A percentile compares a stretch with the other conserved stretches of the same genome.
Conservation (phyloP, 2,888 invertebrate genomes). For the Lomographa bimaculata region DNA sequence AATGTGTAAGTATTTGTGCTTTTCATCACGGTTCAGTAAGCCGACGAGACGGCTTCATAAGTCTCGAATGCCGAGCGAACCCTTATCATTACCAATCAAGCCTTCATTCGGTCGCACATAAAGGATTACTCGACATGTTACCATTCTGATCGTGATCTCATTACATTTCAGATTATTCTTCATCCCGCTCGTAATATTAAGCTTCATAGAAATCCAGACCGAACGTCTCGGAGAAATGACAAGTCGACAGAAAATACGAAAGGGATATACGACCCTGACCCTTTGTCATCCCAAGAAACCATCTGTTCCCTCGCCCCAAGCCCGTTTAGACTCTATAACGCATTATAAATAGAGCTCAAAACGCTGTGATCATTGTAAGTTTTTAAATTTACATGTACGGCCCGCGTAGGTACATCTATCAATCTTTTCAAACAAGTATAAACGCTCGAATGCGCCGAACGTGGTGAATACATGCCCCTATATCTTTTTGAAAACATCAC, state of each 20-base stretch:
- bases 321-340: background rate
- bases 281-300: slow-evolving; percentile 20
- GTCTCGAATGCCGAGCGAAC: slow-evolving; percentile 7
- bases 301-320: background rate
- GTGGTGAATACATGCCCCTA: slow-evolving; percentile 14
- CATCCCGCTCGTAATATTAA: slow-evolving; percentile 8
- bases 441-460: slow-evolving; percentile 23
- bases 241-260: slow-evolving; percentile 18
- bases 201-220: slow-evolving; percentile 8
- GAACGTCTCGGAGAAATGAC: slow-evolving; percentile 19
- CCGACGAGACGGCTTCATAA: slow-evolving; percentile 2
- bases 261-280: slow-evolving; percentile 22
- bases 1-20: slow-evolving; percentile 6
- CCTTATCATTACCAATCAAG: slow-evolving; percentile 5
- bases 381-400: slow-evolving; percentile 9
- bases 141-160: slow-evolving; percentile 16
- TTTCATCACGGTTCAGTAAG: slow-evolving; percentile 3
- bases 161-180: slow-evolving; percentile 12
- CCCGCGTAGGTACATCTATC: slow-evolving; percentile 18
- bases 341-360: background rate
- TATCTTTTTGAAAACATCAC: slow-evolving; percentile 12
- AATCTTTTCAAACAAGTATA: slow-evolving; percentile 20
- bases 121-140: slow-evolving; percentile 10
- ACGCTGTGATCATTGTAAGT: background rate
- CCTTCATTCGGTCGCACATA: slow-evolving; percentile 2